Percentiles rank a stretch among this genome's conserved stretches.
Conservation (phyloP, 1,140 invertebrate genomes). For the Aphelinus atriplicis region DNA sequence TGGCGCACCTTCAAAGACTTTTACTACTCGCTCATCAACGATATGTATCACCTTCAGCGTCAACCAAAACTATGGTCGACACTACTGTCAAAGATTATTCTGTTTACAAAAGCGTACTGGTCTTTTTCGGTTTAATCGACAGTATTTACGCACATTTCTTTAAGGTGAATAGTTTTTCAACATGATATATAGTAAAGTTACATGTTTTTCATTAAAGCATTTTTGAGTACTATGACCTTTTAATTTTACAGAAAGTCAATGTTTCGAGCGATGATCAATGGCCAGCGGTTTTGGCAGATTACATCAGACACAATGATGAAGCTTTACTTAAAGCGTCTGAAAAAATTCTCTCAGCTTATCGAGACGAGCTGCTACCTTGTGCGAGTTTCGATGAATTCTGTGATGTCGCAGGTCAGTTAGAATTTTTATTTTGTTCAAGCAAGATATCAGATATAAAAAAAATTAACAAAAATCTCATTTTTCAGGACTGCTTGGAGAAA, state of each 20-base stretch:
- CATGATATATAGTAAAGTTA: no score
- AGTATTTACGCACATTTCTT: conserved; percentile 80
- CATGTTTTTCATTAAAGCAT: no score
- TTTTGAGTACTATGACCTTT: not conserved
- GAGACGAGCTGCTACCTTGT: conserved; percentile 90
- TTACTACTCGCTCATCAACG: conserved; percentile 83
- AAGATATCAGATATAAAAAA: no score
- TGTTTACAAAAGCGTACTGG: conserved; percentile 85
- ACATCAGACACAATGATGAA: conserved; percentile 94
- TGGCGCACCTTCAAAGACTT: conserved; percentile 81
- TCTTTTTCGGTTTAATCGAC: conserved; percentile 87
- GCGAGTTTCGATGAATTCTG: conserved; percentile 90
- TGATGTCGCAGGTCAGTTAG: conserved; percentile 80
- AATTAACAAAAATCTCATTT: conserved; percentile 2
- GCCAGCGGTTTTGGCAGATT: conserved; percentile 89
- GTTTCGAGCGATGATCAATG: conserved; percentile 84
- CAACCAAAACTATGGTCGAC: conserved; percentile 68
- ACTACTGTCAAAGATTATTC: conserved; percentile 75
- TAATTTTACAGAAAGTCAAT: conserved; percentile 73
- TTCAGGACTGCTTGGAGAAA: conserved; percentile 73
- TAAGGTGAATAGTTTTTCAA: conserved; percentile 68
- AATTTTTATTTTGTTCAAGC: not conserved
- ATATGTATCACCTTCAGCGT: conserved; percentile 67
- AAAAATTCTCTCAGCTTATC: conserved; percentile 80
- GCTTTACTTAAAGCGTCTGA: conserved; percentile 87